Evolutionary conservation across 2,888 invertebrate genomes (phyloP).

Genomic region (Thymelicus acteon): DNA sequence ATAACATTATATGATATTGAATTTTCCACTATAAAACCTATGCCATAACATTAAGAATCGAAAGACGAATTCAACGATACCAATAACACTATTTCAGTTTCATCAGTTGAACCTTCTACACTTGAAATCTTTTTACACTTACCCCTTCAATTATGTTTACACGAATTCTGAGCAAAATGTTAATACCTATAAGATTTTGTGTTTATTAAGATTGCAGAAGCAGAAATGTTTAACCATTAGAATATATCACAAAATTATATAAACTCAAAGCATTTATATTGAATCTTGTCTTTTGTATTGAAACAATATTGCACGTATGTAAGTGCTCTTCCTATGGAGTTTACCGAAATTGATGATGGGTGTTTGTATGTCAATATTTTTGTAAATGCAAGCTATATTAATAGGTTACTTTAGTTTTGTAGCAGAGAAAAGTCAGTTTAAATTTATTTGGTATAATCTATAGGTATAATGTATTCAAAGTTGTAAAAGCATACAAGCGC

Average conservation of each 20-base stretch:
- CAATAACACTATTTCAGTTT: too few relatives aligned
- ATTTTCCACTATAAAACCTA: too few relatives aligned
- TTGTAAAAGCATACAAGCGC: conserved; percentile 37
- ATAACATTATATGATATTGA: too few relatives aligned
- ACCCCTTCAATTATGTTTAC: conserved; percentile 19
- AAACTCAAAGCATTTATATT: conserved; percentile 33
- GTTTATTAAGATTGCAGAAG: not conserved
- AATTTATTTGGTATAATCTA: conserved; percentile 21
- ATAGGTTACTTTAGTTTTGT: conserved; percentile 28
- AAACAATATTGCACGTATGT: conserved; percentile 11
- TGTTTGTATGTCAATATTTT: conserved; percentile 33
- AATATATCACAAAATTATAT: conserved; percentile 1
- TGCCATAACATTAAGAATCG: too few relatives aligned
- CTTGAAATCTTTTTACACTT: too few relatives aligned
- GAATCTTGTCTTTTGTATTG: conserved; percentile 17
- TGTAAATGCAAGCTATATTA: conserved; percentile 27
- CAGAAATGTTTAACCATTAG: conserved; percentile 1
- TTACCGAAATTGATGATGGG: conserved; percentile 7
- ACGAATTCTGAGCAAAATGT: conserved; percentile 21
- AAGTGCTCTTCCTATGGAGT: conserved; percentile 7
- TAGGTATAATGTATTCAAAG: conserved; percentile 23
- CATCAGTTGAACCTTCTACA: too few relatives aligned
- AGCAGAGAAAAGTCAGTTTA: conserved; percentile 24
- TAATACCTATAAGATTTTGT: conserved; percentile 3
- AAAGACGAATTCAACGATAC: too few relatives aligned